Percentiles rank a stretch among this genome's conserved stretches.
phyloP scores from a whole-genome alignment of 2,797 vertebrate genomes.

The Potorous gilbertii region DNA sequence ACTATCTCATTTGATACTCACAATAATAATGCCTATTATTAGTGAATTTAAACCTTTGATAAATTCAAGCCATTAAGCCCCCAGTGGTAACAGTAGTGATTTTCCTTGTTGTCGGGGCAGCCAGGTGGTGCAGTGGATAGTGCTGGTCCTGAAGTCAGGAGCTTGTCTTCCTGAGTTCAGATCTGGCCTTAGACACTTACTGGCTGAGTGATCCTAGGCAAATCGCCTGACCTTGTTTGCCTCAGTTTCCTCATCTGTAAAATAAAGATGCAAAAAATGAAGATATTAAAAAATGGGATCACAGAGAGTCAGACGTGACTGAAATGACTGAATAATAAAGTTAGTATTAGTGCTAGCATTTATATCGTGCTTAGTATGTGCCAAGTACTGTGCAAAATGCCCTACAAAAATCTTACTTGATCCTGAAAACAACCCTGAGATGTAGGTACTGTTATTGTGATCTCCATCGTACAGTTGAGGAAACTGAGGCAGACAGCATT shows the following conservation, averaged over 20 bases:
- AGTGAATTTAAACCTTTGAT: not conserved
- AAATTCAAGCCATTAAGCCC: not conserved
- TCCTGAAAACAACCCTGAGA: not conserved
- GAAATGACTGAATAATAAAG: not conserved
- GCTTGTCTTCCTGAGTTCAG: not conserved
- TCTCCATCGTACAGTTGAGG: not conserved
- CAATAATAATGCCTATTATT: not conserved
- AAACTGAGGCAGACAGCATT: not conserved
- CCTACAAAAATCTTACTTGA: not conserved
- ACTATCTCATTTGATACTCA: not conserved
- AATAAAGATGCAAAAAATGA: not conserved
- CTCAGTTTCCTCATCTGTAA: not conserved
- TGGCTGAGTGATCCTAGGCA: not conserved
- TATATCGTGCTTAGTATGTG: not conserved
- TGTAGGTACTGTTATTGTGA: not conserved
- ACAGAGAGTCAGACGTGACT: not conserved
- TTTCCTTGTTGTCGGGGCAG: not conserved
- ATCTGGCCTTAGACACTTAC: not conserved
- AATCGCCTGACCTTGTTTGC: not conserved
- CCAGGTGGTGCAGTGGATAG: not conserved
- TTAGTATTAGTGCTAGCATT: not conserved
- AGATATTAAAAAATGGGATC: not conserved
- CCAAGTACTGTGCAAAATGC: not conserved
- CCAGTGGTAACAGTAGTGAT: not conserved
- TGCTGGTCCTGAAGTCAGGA: not conserved